These are phyloP conservation scores for Minunthozetes semirufus DNA, from an alignment of 2,888 invertebrate species.

Conservation along the genomic window DNA sequence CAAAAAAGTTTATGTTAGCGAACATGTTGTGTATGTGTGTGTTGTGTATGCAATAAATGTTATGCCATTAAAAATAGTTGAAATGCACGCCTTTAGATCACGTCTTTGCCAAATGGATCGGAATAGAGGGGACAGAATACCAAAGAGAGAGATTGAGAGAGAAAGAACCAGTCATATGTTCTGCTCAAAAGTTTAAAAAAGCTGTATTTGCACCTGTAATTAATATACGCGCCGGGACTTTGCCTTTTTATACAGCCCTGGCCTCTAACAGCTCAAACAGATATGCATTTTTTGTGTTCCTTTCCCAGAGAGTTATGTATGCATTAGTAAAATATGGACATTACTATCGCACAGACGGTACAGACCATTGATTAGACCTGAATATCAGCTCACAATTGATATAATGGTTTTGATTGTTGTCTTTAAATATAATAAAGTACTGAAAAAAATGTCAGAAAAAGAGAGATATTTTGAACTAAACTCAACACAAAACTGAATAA, in stretches of 20 bases:
- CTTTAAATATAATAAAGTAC: neutral
- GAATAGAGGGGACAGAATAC: neutral
- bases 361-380: constrained; percentile 13
- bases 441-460: neutral
- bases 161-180: constrained; percentile 4
- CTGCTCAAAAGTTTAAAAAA: neutral
- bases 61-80: constrained; percentile 15
- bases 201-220: constrained; percentile 21
- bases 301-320: constrained; percentile 7
- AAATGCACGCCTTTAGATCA: constrained; percentile 18
- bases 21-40: neutral
- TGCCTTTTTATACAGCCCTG: neutral
- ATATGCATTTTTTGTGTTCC: neutral
- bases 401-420: neutral
- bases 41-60: neutral
- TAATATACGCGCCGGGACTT: constrained; percentile 23
- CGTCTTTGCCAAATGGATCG: constrained; percentile 23
- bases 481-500: neutral
- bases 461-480: neutral
- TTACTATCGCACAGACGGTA: neutral
- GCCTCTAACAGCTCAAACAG: neutral
- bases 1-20: neutral
- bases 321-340: constrained; percentile 2
- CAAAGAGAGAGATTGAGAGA: neutral
- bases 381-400: neutral